These are phyloP conservation scores for Brachypalpus laphriformis DNA, from an alignment of 2,888 invertebrate genomes.

Conservation along the genomic window DNA sequence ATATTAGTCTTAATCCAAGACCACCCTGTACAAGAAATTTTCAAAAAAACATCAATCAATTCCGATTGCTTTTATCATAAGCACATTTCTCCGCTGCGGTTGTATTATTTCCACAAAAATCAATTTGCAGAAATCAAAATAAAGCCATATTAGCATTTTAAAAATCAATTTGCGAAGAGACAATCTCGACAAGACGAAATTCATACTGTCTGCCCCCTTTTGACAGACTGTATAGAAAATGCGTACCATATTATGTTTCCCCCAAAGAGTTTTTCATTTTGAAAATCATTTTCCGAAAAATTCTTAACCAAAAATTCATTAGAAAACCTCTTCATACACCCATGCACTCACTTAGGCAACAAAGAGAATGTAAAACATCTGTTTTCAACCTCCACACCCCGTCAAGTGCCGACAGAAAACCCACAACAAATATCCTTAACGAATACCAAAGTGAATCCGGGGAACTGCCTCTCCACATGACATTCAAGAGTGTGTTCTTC, in stretches of 20 bases:
- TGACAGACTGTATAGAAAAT: no score
- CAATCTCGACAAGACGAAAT: no score
- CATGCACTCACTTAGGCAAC: not conserved
- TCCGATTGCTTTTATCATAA: not conserved
- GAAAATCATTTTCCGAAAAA: not conserved
- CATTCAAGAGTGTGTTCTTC: not conserved
- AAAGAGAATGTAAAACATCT: slow-evolving; percentile 10
- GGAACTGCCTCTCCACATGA: not conserved
- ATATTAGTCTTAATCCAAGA: no score
- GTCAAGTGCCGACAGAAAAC: not conserved
- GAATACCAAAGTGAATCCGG: not conserved
- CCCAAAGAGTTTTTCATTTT: not conserved
- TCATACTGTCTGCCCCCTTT: no score
- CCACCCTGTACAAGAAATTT: no score
- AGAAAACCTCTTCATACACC: not conserved
- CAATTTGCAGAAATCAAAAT: not conserved
- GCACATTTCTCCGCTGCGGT: not conserved
- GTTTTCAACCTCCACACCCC: not conserved
- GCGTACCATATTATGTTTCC: no score
- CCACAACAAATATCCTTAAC: not conserved
- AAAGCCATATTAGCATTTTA: not conserved
- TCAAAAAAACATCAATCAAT: no score
- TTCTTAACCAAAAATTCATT: slow-evolving; percentile 2
- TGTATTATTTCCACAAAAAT: not conserved
- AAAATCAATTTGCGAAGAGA: no score